Conservation (phyloP, 2,888 invertebrate species). For the Podabrus alpinus region DNA sequence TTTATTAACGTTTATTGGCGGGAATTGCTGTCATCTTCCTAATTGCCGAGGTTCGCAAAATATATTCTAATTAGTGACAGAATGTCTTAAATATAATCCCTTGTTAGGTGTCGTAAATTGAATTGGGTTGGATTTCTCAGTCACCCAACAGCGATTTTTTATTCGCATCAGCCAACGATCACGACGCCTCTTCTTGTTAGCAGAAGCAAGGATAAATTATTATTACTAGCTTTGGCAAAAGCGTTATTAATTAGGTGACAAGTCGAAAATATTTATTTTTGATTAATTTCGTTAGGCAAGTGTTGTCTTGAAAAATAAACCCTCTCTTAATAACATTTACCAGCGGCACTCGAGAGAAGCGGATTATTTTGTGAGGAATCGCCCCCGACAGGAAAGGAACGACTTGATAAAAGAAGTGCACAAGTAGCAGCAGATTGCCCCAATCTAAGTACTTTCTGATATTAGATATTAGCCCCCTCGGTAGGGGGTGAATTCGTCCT, state of each 20-base stretch:
- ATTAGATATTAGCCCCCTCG: conserved; percentile 40
- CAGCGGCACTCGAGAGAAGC: conserved; percentile 2
- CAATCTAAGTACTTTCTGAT: conserved; percentile 42
- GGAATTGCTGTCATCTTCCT: conserved; percentile 37
- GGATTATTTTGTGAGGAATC: conserved; percentile 18
- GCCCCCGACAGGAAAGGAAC: neutral
- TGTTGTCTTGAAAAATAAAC: neutral
- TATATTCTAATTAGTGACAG: conserved; percentile 40
- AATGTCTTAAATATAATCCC: conserved; percentile 43
- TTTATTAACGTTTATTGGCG: conserved; percentile 37
- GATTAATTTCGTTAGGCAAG: neutral
- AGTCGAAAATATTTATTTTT: conserved; percentile 35
- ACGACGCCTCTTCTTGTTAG: conserved; percentile 3
- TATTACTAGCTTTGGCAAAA: neutral
- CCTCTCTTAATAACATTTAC: conserved; percentile 16
- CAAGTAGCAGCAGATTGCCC: conserved; percentile 38
- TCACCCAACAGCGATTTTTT: conserved; percentile 27
- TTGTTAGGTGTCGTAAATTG: conserved; percentile 39
- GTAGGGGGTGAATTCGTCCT: conserved; percentile 29
- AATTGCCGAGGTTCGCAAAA: conserved; percentile 38
- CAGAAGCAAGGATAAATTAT: neutral
- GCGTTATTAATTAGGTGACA: conserved; percentile 37
- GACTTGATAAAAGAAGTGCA: conserved; percentile 35
- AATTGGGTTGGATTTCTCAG: conserved; percentile 12
- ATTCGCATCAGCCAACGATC: conserved; percentile 5